Evolutionary conservation across 2,797 vertebrate genomes (phyloP), one percentile per base, ranked within the genome.

Genomic region (Melanotaenia maccullochi): DNA sequence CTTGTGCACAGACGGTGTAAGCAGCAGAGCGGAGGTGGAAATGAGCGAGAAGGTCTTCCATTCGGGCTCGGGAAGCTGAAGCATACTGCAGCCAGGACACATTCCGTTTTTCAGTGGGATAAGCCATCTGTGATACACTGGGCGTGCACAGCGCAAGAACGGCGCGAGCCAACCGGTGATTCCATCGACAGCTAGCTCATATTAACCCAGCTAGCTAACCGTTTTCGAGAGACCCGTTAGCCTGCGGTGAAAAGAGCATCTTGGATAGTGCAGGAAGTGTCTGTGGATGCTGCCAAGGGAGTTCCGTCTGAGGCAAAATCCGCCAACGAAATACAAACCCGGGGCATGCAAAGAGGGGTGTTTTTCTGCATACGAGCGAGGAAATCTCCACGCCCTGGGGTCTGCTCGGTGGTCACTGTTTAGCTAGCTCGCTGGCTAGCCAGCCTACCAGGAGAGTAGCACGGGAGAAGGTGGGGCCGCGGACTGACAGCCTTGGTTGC

Each of bases 391-490:
- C 89, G 81, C 89, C 90, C 84, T 32, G 84, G 85, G 78, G 58
- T 90, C 81, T 69, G 82, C 22, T 85, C 75, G 42, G 62, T 76
- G 83, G 78, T 55, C 72, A 60, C 87, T 79, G 18, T 68, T 66
- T 82, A 89, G 84, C 81, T 90, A 89, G 87, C 86, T 90, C 56
- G 68, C 82, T 86, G 84, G 89, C 85, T 84, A 88, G 71, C 75
- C 68, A n/a, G 47, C 47, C 75, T 61, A 75, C 69, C 75, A 36
- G 77, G 83, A 76, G 65, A 73, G 74, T 5, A 77, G 84, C 82
- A 58, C 42, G 35, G 85, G 89, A 73, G 87, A 94, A 94, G 95
- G 94, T 94, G 95, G 93, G 94, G 94, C 93, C 92, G 92, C 75
- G 79, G 88, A 87, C 84, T 78, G 82, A 85, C 87, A 82, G 82